Conservation (phyloP, 2,888 invertebrate genomes). For the Pimpla rufipes region DNA sequence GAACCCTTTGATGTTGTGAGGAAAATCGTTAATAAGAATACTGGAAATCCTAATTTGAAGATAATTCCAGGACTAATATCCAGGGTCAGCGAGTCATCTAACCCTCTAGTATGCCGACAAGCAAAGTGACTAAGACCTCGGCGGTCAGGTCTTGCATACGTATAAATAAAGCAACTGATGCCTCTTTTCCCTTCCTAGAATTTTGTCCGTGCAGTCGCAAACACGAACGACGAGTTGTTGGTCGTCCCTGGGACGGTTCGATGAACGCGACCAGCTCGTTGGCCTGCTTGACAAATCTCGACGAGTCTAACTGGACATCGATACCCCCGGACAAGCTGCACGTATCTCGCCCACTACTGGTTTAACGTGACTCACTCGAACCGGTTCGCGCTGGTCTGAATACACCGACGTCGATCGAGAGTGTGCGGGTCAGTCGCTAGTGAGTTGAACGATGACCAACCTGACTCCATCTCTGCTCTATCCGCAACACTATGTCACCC, state of each 20-base stretch:
- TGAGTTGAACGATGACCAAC: conserved; percentile 27
- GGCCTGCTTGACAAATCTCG: conserved; percentile 12
- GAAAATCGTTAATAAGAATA: no score
- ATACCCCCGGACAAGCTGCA: conserved; percentile 19
- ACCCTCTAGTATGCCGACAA: no score
- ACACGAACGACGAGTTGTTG: neutral
- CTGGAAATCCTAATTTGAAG: no score
- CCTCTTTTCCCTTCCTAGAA: neutral
- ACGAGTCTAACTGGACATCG: conserved; percentile 42
- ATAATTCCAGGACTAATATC: no score
- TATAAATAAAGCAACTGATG: conserved; percentile 7
- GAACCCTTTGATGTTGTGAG: no score
- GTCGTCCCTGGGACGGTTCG: neutral
- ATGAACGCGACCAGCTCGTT: neutral
- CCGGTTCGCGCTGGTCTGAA: conserved; percentile 19
- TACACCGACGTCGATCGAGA: neutral
- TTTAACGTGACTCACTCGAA: conserved; percentile 27
- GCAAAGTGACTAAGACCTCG: no score
- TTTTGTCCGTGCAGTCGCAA: neutral
- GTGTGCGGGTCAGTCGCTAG: conserved; percentile 16
- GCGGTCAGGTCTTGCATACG: no score
- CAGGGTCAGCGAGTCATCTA: no score
- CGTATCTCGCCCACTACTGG: conserved; percentile 14
- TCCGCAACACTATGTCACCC: conserved; percentile 1
- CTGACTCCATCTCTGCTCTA: conserved; percentile 6